These are phyloP conservation scores for Eurystomus glaucurus DNA, from an alignment of 2,797 vertebrate species.

Conservation along the genomic window DNA sequence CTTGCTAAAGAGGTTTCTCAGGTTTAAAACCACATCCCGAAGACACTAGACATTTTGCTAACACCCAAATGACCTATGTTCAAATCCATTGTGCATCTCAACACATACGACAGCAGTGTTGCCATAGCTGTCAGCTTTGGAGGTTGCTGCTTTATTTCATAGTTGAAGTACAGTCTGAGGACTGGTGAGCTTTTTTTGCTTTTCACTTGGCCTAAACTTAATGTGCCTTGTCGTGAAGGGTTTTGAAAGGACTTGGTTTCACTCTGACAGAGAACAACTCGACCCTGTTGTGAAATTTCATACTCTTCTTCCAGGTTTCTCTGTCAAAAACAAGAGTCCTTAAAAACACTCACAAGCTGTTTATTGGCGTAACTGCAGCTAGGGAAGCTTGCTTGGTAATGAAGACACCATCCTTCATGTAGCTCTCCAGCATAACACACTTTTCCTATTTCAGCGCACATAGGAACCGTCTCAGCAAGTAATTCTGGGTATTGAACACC, in stretches of 20 bases:
- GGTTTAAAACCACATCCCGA: background rate
- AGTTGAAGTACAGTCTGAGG: background rate
- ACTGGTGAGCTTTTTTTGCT: background rate
- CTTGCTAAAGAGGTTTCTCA: background rate
- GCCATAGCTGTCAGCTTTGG: background rate
- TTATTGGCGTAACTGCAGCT: background rate
- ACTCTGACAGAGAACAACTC: background rate
- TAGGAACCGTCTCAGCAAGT: accelerated
- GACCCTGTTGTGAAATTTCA: accelerated
- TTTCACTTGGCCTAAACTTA: background rate
- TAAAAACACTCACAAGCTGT: background rate
- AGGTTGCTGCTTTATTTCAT: background rate
- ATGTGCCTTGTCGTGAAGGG: background rate
- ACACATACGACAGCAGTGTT: accelerated
- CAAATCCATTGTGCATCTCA: background rate
- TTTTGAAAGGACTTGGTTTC: background rate
- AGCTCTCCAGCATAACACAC: background rate
- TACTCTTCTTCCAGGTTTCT: background rate
- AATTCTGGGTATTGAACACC: background rate
- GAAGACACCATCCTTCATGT: background rate
- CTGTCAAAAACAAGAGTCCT: background rate
- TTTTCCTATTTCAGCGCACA: background rate
- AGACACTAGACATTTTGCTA: background rate
- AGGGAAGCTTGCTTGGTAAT: background rate
- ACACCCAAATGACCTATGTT: background rate